Evolutionary conservation across 2,797 vertebrate species (phyloP).

Genomic region (Coregonus ussuriensis): DNA sequence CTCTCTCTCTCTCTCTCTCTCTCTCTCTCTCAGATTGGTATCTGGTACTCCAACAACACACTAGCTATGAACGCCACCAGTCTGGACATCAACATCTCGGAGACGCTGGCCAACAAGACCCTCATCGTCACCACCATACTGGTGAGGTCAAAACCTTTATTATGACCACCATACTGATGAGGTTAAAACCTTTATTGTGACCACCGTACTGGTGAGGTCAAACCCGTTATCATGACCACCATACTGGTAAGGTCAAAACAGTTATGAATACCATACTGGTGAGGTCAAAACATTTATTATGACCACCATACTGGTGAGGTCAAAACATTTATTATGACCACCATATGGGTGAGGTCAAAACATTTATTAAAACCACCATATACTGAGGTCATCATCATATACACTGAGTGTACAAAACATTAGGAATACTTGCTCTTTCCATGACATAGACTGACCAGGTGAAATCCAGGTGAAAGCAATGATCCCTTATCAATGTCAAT

Average conservation of each 20-base stretch:
- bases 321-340: slow-evolving; percentile 14
- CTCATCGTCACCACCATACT: slow-evolving; percentile 89
- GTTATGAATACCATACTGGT: slow-evolving; percentile 15
- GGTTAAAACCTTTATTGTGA: slow-evolving; percentile 37
- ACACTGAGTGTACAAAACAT: too few relatives aligned
- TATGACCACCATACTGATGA: slow-evolving; percentile 94
- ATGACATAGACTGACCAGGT: too few relatives aligned
- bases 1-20: slow-evolving; percentile 1
- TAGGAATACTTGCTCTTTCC: too few relatives aligned
- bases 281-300: slow-evolving; percentile 27
- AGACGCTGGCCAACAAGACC: slow-evolving; percentile 88
- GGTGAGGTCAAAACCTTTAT: slow-evolving; percentile 87
- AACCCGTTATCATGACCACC: slow-evolving; percentile 13
- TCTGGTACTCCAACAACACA: slow-evolving; percentile 90
- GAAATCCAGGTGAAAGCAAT: too few relatives aligned
- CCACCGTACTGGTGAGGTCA: slow-evolving; percentile 13
- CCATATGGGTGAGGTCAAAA: slow-evolving; percentile 6
- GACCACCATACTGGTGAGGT: slow-evolving; percentile 17
- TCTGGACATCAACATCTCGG: slow-evolving; percentile 85
- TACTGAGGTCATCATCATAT: background rate
- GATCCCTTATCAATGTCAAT: too few relatives aligned
- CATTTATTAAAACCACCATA: background rate
- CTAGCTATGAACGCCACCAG: slow-evolving; percentile 89
- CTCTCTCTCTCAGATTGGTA: slow-evolving; percentile 76
- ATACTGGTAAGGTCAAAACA: slow-evolving; percentile 23